A percentile compares a stretch with the other conserved stretches of the same genome.
phyloP scores from a whole-genome alignment of 2,113 vertebrate species.

The Thymallus thymallus region DNA sequence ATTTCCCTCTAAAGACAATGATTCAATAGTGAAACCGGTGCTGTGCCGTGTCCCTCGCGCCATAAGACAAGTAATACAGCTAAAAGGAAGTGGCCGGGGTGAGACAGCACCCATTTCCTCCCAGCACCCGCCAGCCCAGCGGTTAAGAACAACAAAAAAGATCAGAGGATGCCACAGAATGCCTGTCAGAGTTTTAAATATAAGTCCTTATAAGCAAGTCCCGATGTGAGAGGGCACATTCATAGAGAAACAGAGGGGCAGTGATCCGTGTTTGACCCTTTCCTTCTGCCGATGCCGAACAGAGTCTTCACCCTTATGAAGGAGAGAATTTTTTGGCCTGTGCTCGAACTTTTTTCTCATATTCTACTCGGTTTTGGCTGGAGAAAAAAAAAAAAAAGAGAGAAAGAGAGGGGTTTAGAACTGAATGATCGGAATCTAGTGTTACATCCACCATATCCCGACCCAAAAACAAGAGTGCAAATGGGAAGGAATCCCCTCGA shows the following conservation, averaged over 20 bases:
- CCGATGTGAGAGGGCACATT: slow-evolving; percentile 73
- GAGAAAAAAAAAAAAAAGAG: too few relatives aligned
- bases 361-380: slow-evolving; percentile 99
- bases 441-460: neutral
- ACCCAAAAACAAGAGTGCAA: neutral
- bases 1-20: slow-evolving; percentile 59
- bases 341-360: slow-evolving; percentile 99
- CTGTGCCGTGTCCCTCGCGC: slow-evolving; percentile 61
- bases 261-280: slow-evolving; percentile 71
- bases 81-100: slow-evolving; percentile 60
- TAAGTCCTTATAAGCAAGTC: slow-evolving; percentile 75
- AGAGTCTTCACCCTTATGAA: slow-evolving; percentile 78
- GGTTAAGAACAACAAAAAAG: slow-evolving; percentile 50
- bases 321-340: slow-evolving; percentile 99
- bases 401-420: slow-evolving; percentile 21
- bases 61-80: slow-evolving; percentile 63
- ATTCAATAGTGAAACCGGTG: slow-evolving; percentile 54
- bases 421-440: neutral
- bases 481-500: neutral
- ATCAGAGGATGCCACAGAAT: slow-evolving; percentile 86
- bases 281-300: slow-evolving; percentile 57
- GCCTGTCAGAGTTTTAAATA: slow-evolving; percentile 71
- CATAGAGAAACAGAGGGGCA: slow-evolving; percentile 70
- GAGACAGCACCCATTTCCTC: slow-evolving; percentile 56
- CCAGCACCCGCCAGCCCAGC: slow-evolving; percentile 48